These are phyloP conservation scores for Molothrus ater DNA, from an alignment of 2,797 vertebrate species.

Conservation along the genomic window DNA sequence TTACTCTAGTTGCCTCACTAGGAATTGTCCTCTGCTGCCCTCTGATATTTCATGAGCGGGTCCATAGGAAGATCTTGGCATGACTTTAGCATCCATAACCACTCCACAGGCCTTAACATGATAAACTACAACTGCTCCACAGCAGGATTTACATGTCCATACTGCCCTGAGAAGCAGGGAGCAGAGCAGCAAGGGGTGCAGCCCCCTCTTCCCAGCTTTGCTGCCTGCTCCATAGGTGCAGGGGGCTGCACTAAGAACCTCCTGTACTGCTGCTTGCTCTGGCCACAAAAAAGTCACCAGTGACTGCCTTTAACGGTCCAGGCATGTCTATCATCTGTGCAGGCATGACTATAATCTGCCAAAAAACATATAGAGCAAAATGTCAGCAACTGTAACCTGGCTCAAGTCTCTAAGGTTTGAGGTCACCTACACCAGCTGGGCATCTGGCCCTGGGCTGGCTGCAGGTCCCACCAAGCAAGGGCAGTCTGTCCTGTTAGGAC, in stretches of 20 bases:
- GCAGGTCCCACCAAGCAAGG: neutral
- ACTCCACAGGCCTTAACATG: neutral
- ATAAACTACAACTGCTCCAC: neutral
- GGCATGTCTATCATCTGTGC: too few relatives aligned
- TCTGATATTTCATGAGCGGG: neutral
- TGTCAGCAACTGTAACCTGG: neutral
- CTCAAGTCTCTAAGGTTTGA: neutral
- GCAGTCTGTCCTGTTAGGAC: neutral
- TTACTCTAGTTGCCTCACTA: conserved; percentile 14
- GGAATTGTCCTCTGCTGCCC: neutral
- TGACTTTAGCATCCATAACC: conserved; percentile 8
- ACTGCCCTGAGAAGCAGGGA: neutral
- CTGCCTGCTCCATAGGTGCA: neutral
- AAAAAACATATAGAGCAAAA: neutral
- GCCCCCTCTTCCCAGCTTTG: neutral
- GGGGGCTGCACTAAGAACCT: neutral
- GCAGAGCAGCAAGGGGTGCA: neutral
- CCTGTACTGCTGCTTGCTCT: neutral
- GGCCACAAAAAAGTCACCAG: neutral
- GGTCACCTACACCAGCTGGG: neutral
- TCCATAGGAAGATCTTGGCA: neutral
- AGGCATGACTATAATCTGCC: neutral
- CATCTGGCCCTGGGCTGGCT: neutral
- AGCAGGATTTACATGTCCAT: neutral
- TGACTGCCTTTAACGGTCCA: neutral